phyloP scores from a whole-genome alignment of 2,797 vertebrate species.

The Falco concolor region DNA sequence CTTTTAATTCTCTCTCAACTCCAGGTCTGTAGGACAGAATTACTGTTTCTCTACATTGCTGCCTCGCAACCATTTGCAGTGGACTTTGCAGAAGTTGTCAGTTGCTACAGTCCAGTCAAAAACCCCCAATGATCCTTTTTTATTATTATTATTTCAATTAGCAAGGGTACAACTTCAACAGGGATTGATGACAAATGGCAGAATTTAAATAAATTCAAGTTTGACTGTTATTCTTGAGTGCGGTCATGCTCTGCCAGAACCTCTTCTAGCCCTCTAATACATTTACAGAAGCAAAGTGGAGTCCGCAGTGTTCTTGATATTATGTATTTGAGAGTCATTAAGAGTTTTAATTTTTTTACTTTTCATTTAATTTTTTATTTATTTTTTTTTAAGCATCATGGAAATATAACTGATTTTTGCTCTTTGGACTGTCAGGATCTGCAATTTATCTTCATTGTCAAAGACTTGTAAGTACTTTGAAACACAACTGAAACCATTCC shows the following conservation, averaged over 20 bases:
- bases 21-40: neutral
- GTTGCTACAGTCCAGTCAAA: neutral
- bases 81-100: neutral
- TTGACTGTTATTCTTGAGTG: neutral
- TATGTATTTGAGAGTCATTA: neutral
- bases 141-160: neutral
- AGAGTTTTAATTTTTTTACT: neutral
- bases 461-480: neutral
- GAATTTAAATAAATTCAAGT: neutral
- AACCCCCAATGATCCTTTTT: neutral
- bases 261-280: neutral
- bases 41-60: neutral
- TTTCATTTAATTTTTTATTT: no score
- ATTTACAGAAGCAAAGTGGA: neutral
- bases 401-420: neutral
- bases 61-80: neutral
- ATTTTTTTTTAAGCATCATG: neutral
- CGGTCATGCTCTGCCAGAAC: neutral
- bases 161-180: neutral
- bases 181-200: neutral
- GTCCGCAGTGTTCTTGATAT: neutral
- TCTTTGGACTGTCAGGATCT: neutral
- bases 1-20: neutral
- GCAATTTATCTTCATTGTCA: neutral
- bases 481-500: neutral